Base-by-base conservation (phyloP, 2,888 invertebrate genomes). In the Ashinkailepas kermadecensis region DNA sequence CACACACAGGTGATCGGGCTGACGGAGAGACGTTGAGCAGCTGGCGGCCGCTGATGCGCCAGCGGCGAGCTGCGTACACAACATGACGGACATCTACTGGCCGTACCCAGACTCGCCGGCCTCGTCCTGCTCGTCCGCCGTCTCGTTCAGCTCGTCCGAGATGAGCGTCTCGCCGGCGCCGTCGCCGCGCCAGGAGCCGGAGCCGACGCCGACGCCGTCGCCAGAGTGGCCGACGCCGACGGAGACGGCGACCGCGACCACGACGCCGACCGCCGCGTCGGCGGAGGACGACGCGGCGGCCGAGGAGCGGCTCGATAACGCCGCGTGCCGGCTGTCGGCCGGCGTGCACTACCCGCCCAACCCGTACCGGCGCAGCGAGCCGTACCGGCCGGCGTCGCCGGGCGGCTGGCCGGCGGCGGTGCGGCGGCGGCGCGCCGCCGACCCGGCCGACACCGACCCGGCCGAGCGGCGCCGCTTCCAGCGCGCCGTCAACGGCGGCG, bases 371-470 rank as follows among this genome's bases (percentile, higher is more conserved):
- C 74, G 74, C 54, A 12, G 12, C 15, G 74, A 74, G 56, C 74
- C 74, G 54, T 74, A 74, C 56, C 39, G 70, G 81, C 54, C 81
- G 79, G 67, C 84, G 85, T 85, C 84, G 85, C 39, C 39, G 39
- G 82, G 85, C 86, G 86, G 86, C 86, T 39, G 86, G 87, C 85
- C 86, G 87, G 85, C 87, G 88, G 86, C 83, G 82, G 85, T 86
- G 85, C 84, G 86, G 84, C 88, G 88, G 88, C 88, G 25, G 23
- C 12, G 54, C 74, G 56, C 74, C 21, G 54, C 21, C 54, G 74
- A 11, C 56, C 21, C 88, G 87, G 87, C 87, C 10, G 74, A 74
- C 74, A 21, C 54, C 21, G 74, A 74, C 74, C 15, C 54, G 15
- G 56, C 54, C 58, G 79, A 79, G 23, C 57, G 54, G 57, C 79